Base-by-base conservation (phyloP, 1,140 invertebrate genomes). In the Pemphigus obesinymphae region DNA sequence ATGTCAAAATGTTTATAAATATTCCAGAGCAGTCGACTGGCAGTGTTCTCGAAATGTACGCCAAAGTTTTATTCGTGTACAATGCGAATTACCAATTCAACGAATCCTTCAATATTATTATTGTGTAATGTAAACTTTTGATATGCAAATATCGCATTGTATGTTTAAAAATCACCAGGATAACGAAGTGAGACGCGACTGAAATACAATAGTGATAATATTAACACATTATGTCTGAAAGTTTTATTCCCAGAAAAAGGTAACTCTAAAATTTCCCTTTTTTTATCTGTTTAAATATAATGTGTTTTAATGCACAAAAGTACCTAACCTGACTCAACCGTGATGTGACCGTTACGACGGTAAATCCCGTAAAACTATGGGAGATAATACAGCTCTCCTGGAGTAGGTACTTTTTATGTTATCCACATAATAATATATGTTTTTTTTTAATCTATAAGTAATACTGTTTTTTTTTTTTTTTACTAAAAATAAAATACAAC, bases 121-220 rank as follows among this genome's bases (percentile, higher is more conserved):
- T 34, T 37, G 61, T n/a, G 31, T 61, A 66, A 34, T 34, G 61
- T 23, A 40, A 68, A 68, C 63, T 68, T 68, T 68, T 68, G 34
- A 68, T 68, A 68, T 68, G 63, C 63, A 68, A 68, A 68, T 68
- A 68, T 40, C 4, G 63, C 7, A 31, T 37, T 34, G 61, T 34
- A 37, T 66, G 61, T 37, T 66, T 66, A 66, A 66, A 66, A 66
- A 66, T 66, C 31, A 66, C 31, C 61, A 66, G 20, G 17, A 34
- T 66, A 66, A 66, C 61, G 31, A 66, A 66, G 31, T 37, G 31
- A 66, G n/a, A 34, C 61, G 61, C 31, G 61, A 37, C 61, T 34
- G 61, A 66, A 66, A 66, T 66, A 34, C 31, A 66, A 66, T 66
- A 20, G 34, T 66, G 61, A 34, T 66, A 66, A 66, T 66, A 34